These are phyloP conservation scores for Neogale vison DNA, from an alignment of 2,113 vertebrate genomes.

Conservation along the genomic window DNA sequence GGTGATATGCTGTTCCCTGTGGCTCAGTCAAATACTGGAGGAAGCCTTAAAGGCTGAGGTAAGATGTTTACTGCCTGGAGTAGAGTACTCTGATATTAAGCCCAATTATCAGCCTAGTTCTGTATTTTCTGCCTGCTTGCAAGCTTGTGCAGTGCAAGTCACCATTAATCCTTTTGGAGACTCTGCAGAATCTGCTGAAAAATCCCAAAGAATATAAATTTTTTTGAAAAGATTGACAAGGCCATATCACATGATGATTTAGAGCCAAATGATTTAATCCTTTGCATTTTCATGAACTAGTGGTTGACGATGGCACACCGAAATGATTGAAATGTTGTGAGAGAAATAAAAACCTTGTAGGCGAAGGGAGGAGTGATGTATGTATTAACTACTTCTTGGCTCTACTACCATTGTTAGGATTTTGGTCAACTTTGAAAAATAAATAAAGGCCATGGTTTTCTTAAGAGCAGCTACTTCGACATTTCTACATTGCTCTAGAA, in stretches of 20 bases:
- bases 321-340: constrained; percentile 60
- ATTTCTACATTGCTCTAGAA: neutral
- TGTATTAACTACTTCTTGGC: constrained; percentile 35
- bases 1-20: neutral
- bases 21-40: constrained; percentile 32
- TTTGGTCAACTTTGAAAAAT: constrained; percentile 34
- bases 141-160: constrained; percentile 20
- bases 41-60: constrained; percentile 37
- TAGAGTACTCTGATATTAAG: neutral
- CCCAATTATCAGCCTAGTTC: neutral
- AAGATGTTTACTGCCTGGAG: constrained; percentile 26
- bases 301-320: neutral
- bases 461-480: neutral
- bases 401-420: neutral
- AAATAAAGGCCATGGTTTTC: neutral
- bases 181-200: constrained; percentile 40
- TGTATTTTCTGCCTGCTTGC: neutral
- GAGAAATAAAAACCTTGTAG: constrained; percentile 49
- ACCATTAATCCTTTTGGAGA: constrained; percentile 50
- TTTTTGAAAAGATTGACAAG: constrained; percentile 65
- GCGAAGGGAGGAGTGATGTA: neutral
- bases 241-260: constrained; percentile 65
- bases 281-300: constrained; percentile 69
- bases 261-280: constrained; percentile 57
- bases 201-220: constrained; percentile 67